Percentiles rank a stretch among this genome's conserved stretches.
Evolutionary conservation across 2,797 vertebrate genomes (phyloP).

Genomic region (Lophius americanus): DNA sequence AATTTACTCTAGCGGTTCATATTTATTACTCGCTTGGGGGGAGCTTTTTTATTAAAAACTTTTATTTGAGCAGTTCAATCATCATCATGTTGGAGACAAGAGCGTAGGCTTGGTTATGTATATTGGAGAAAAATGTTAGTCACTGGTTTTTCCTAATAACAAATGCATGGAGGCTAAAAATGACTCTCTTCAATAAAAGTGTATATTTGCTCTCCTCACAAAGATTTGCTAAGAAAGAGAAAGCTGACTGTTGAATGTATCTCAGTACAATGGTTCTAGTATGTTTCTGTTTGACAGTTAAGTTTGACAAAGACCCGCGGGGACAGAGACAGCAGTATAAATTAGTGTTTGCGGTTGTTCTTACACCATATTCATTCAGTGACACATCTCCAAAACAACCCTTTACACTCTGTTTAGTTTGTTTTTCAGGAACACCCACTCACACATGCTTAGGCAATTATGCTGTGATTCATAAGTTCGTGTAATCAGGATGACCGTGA

Average conservation of each 20-base stretch:
- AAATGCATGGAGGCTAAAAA: constrained; percentile 6
- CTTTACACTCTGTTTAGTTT: constrained; percentile 33
- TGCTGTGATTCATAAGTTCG: constrained; percentile 58
- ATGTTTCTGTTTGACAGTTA: constrained; percentile 41
- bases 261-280: constrained; percentile 22
- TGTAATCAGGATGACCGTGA: constrained; percentile 40
- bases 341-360: constrained; percentile 20
- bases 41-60: too few species aligned
- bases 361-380: constrained; percentile 14
- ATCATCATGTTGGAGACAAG: too few species aligned
- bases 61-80: too few species aligned
- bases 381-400: constrained; percentile 23
- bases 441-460: constrained; percentile 52
- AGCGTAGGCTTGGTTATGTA: too few species aligned
- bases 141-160: constrained; percentile 23
- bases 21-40: too few species aligned
- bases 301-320: constrained; percentile 30
- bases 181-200: background rate
- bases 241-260: constrained; percentile 28
- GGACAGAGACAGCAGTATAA: constrained; percentile 30
- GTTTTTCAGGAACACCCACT: constrained; percentile 20
- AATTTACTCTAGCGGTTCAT: too few species aligned
- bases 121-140: constrained; percentile 7
- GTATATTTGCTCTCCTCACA: constrained; percentile 10
- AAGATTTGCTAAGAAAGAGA: constrained; percentile 9